Base-by-base conservation (phyloP, 2,113 vertebrate species). In the Cochlearius cochlearius region DNA sequence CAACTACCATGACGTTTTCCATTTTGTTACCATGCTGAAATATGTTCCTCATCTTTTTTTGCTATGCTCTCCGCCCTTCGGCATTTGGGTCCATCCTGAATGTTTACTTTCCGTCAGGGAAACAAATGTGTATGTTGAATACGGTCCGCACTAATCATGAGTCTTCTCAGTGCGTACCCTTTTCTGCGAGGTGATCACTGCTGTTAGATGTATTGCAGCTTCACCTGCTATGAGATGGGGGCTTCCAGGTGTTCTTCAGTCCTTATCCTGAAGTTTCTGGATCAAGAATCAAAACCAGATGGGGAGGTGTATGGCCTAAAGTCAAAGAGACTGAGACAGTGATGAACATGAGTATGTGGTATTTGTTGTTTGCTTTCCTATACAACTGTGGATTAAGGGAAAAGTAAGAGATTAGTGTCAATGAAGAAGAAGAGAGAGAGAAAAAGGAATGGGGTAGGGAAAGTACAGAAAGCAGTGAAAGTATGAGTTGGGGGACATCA, bases 21-120 rank as follows among this genome's bases (percentile, higher is more conserved):
- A 6, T 55, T 64, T 15, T 60, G 67, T 86, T 2, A 1, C 50
- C 4, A 0, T 45, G 10, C 34, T 59, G 43, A 69, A 84, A 41
- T 36, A n/a, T 1, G 0, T 55, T 41, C 27, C 39, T 66, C 0
- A 0, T 55, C 16, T 47, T 66, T 23, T 2, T 41, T 60, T 82
- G 15, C 34, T n/a, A 1, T 78, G 43, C 30, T 20, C 27, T 77
- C 34, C 0, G 5, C 39, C 66, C 16, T 66, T 39, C 25, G 30
- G 20, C 14, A 3, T 68, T 67, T 59, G 19, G 22, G 53, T 43
- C 15, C 9, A 18, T 71, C 45, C 36, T 2, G 3, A 53, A 87
- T 15, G 50, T 69, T 53, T 69, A 2, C 50, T 59, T 80, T 32
- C 8, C 32, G 11, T 53, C 0, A 45, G 53, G 36, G 30, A 81